These are phyloP conservation scores for Acronicta aceris DNA, from an alignment of 2,888 invertebrate species.

Conservation along the genomic window DNA sequence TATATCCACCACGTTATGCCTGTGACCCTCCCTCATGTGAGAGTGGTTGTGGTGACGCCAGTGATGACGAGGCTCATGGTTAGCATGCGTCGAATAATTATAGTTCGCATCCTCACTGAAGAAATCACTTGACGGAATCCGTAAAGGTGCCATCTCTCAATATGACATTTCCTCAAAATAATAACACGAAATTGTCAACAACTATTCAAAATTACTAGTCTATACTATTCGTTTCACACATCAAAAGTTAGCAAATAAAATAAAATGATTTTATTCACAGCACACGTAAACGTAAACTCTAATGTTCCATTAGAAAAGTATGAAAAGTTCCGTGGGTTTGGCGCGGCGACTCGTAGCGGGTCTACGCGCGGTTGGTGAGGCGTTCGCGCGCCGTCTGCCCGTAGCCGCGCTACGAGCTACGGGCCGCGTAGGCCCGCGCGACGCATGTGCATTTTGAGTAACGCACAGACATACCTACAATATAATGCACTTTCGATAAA, in stretches of 20 bases:
- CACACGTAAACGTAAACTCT: slow-evolving; percentile 59
- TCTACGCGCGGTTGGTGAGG: slow-evolving; percentile 75
- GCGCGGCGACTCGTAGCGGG: slow-evolving; percentile 72
- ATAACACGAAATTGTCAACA: slow-evolving; percentile 52
- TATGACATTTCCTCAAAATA: slow-evolving; percentile 55
- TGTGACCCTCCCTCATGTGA: slow-evolving; percentile 70
- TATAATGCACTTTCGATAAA: slow-evolving; percentile 47
- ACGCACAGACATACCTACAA: slow-evolving; percentile 40
- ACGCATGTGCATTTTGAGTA: slow-evolving; percentile 84
- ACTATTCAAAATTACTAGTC: slow-evolving; percentile 41
- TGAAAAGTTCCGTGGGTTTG: slow-evolving; percentile 79
- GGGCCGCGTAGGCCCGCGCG: slow-evolving; percentile 68
- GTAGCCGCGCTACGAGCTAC: slow-evolving; percentile 66
- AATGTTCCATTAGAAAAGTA: slow-evolving; percentile 77
- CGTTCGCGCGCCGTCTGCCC: slow-evolving; percentile 83
- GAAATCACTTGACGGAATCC: slow-evolving; percentile 72
- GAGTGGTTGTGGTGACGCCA: slow-evolving; percentile 77
- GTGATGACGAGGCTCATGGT: slow-evolving; percentile 74
- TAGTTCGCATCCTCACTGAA: slow-evolving; percentile 72
- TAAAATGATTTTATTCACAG: slow-evolving; percentile 54
- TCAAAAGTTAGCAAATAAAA: slow-evolving; percentile 62
- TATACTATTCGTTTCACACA: slow-evolving; percentile 53
- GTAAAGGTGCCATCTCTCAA: slow-evolving; percentile 78
- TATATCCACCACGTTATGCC: slow-evolving; percentile 77
- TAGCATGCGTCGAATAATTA: slow-evolving; percentile 77